These are phyloP conservation scores for Arrhopalites spinosus DNA, from an alignment of 2,888 invertebrate genomes.

Conservation along the genomic window DNA sequence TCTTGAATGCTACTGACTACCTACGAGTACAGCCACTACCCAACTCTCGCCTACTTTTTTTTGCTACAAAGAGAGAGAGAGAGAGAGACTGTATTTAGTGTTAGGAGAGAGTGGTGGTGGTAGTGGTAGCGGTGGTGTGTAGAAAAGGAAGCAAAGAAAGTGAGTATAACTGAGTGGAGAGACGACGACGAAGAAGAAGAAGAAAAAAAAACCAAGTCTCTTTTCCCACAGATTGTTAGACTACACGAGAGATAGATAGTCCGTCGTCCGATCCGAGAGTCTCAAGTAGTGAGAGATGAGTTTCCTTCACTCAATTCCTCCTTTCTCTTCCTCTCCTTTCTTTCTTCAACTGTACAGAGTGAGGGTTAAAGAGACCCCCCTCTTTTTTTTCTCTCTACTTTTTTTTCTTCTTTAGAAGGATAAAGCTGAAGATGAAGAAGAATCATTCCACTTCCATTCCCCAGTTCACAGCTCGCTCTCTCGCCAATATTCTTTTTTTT, in stretches of 20 bases:
- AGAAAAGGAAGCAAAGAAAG: not conserved
- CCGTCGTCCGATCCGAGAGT: not conserved
- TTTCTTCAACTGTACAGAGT: too few species aligned
- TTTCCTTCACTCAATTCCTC: too few species aligned
- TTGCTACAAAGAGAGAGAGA: not conserved
- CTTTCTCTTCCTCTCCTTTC: too few species aligned
- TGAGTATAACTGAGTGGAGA: too few species aligned
- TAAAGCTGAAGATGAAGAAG: not conserved
- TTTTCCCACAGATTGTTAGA: not conserved
- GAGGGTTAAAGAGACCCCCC: too few species aligned
- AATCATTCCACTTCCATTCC: not conserved
- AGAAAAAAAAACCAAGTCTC: not conserved
- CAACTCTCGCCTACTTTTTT: too few species aligned
- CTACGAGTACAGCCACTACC: not conserved
- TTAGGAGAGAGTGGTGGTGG: not conserved
- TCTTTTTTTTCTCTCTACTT: too few species aligned
- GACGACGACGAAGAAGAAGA: too few species aligned
- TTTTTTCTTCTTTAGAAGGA: not conserved
- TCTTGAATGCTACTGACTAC: not conserved
- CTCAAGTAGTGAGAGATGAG: too few species aligned
- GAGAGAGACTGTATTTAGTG: too few species aligned
- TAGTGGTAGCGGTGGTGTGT: not conserved
- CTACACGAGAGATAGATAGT: not conserved
- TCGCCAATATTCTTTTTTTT: constrained; percentile 1
- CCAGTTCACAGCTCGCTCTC: not conserved